Evolutionary conservation across 1,140 invertebrate species (phyloP).

Genomic region (Eciton burchellii): DNA sequence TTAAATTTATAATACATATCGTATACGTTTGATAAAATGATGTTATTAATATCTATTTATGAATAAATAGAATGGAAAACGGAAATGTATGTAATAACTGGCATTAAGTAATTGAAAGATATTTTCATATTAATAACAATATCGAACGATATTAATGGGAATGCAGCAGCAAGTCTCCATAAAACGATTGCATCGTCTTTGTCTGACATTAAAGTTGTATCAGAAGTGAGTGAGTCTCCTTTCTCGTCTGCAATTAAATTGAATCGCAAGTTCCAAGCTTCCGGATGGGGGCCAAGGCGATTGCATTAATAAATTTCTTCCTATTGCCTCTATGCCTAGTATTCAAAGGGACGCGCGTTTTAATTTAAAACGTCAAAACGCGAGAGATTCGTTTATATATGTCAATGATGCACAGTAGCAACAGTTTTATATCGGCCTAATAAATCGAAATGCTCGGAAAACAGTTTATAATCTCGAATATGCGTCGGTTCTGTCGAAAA

Average conservation of each 20-base stretch:
- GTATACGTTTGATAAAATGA: neutral
- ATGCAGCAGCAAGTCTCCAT: neutral
- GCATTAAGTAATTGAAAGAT: no score
- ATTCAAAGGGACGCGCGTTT: slow-evolving; percentile 17
- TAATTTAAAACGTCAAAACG: slow-evolving; percentile 34
- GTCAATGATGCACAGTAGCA: no score
- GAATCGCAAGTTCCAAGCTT: slow-evolving; percentile 43
- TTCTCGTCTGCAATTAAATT: slow-evolving; percentile 47
- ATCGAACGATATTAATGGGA: neutral
- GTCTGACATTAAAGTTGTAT: slow-evolving; percentile 44
- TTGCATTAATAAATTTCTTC: slow-evolving; percentile 62
- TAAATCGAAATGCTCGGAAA: neutral
- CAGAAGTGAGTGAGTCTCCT: slow-evolving; percentile 34
- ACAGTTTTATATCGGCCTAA: neutral
- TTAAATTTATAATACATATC: neutral
- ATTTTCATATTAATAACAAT: no score
- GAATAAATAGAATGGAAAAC: neutral
- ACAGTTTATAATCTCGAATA: neutral
- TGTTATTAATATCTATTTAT: neutral
- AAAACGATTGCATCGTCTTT: slow-evolving; percentile 19
- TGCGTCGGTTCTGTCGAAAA: neutral
- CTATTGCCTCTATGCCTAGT: neutral
- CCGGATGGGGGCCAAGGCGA: slow-evolving; percentile 17
- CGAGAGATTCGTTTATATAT: neutral
- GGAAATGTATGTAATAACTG: no score